These are phyloP conservation scores for Trachemys scripta DNA, from an alignment of 2,113 vertebrate genomes.

Conservation along the genomic window DNA sequence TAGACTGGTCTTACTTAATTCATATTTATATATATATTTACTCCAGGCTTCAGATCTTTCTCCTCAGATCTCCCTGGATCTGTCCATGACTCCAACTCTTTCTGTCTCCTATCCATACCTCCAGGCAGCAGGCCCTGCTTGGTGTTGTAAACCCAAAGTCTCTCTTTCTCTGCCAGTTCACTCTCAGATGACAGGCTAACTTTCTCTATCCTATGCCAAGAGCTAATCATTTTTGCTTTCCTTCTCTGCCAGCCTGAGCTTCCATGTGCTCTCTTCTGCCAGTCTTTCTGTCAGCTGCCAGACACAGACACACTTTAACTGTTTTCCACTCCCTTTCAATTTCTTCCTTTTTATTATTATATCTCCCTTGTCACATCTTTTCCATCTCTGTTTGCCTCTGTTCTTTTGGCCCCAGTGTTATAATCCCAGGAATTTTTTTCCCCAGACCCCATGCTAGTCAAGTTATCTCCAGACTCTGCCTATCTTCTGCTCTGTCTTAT, in stretches of 20 bases:
- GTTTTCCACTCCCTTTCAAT: not conserved
- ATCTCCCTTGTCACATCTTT: not conserved
- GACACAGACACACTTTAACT: not conserved
- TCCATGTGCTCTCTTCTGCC: not conserved
- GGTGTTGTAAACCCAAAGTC: not conserved
- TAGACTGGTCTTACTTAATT: not conserved
- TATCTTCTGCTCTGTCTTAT: not conserved
- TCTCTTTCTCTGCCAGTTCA: not conserved
- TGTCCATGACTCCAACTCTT: not conserved
- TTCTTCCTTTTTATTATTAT: not conserved
- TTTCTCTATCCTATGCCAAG: not conserved
- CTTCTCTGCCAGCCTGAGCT: not conserved
- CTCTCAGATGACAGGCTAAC: not conserved
- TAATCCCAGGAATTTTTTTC: not conserved
- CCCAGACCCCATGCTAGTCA: not conserved
- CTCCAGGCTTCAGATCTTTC: not conserved
- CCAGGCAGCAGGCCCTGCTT: not conserved
- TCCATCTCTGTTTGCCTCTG: not conserved
- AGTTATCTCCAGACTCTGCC: not conserved
- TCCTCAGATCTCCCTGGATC: not conserved
- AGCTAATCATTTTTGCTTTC: not conserved
- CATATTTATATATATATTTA: not conserved
- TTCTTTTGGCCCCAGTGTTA: accelerated
- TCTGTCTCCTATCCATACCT: not conserved
- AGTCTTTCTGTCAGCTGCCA: not conserved